Conservation (phyloP, 1,140 invertebrate genomes). For the Pteromalus puparum region DNA sequence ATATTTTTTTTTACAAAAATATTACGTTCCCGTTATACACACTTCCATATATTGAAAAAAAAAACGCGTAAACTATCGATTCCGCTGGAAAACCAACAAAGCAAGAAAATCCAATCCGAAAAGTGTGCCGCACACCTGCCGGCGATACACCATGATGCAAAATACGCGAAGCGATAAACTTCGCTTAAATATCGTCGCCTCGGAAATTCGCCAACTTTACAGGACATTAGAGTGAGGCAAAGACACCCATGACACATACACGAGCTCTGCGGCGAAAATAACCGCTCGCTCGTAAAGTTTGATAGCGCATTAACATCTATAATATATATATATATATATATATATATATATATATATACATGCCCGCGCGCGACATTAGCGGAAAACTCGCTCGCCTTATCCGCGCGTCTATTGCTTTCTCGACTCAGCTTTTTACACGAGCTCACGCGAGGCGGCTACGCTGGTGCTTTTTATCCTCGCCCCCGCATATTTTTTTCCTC, state of each 20-base stretch:
- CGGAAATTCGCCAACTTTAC: conserved; percentile 3
- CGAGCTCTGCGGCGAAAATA: neutral
- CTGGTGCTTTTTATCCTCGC: neutral
- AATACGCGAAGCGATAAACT: neutral
- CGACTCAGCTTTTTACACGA: neutral
- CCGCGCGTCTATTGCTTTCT: neutral
- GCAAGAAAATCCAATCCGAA: no score
- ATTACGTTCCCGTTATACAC: no score
- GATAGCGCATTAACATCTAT: conserved; percentile 32
- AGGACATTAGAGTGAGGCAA: neutral
- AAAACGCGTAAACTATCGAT: no score
- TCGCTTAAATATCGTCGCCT: neutral
- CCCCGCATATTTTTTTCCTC: neutral
- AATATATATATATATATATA: neutral
- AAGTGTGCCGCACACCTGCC: no score
- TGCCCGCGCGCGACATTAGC: neutral
- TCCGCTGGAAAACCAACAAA: no score
- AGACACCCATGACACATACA: neutral
- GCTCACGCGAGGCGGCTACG: neutral
- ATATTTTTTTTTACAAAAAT: no score
- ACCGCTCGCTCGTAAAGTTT: conserved; percentile 31
- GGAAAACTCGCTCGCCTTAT: neutral
- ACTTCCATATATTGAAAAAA: no score
- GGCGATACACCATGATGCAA: no score
- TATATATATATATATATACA: neutral